These are phyloP conservation scores for human (Homo sapiens) DNA, from an alignment of 2,113 vertebrate species.

Conservation along the genomic window DNA sequence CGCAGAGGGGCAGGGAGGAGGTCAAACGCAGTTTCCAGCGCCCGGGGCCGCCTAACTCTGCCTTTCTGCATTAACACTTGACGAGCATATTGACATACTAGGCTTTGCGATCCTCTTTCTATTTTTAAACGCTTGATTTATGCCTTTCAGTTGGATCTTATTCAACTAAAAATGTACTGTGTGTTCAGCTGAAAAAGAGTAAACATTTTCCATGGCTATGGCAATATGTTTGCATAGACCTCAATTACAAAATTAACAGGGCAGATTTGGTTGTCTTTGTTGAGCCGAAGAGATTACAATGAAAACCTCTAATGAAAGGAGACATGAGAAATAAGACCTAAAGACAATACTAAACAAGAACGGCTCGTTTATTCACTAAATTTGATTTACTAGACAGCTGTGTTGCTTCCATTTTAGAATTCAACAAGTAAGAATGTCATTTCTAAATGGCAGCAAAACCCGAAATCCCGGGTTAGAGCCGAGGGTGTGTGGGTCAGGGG, in stretches of 20 bases:
- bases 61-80: neutral
- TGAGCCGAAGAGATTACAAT: conserved; percentile 54
- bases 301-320: conserved; percentile 59
- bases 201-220: conserved; percentile 32
- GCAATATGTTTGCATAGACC: conserved; percentile 63
- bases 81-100: conserved; percentile 46
- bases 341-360: neutral
- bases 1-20: neutral
- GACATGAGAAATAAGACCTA: conserved; percentile 38
- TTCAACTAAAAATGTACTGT: conserved; percentile 63
- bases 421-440: conserved; percentile 11
- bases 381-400: conserved; percentile 58
- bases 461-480: neutral
- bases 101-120: neutral
- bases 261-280: conserved; percentile 31
- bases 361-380: conserved; percentile 12
- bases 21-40: neutral
- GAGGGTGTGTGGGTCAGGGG: neutral
- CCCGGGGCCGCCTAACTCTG: neutral
- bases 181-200: conserved; percentile 65
- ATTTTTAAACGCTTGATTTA: conserved; percentile 59
- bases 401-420: conserved; percentile 50
- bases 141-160: conserved; percentile 61
- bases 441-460: conserved; percentile 36
- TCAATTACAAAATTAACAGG: conserved; percentile 68